Base-by-base conservation (phyloP, 2,888 invertebrate species). In the Spisula solida region DNA sequence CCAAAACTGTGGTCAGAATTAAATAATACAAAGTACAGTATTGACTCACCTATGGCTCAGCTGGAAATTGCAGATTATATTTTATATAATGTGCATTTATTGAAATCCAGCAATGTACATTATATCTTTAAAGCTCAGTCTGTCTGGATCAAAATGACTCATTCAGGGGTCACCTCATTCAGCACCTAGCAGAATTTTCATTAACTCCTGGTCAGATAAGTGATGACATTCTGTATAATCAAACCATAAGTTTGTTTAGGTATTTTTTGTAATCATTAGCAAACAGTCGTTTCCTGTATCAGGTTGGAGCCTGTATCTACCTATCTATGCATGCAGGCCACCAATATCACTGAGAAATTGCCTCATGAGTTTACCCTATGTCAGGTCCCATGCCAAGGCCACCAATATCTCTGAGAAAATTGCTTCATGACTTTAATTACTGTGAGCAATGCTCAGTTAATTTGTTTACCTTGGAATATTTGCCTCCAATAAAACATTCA, bases 391-490 rank as follows among this genome's bases (percentile, higher is more conserved):
- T 41, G 41, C 41, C 56, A 16, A 31, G 4, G 31, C 34, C 16
- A 75, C 18, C 31, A 31, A 75, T 75, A 75, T 75, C 34, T 34
- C 18, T 31, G n/a, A 25, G 25, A 66, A 66, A n/a, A 41, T 41
- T 41, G 41, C 25, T 18, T 10, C 34, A 14, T 75, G 29, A 34
- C 16, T 75, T 75, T 75, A 75, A 75, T 75, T 31, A 34, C 34
- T 16, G 75, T 5, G 75, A 34, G 31, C 31, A 31, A 75, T 31
- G 31, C 14, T 31, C 75, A 75, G 75, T 75, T 75, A 75, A 75
- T 75, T 75, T 75, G 75, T 75, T 75, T 75, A 75, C 25, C 75
- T 75, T 75, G 75, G 75, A 75, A 31, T 75, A 34, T 75, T 75
- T 75, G 16, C 31, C 31, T 75, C 75, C 75, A 18, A 75, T 75